Conservation (phyloP, 1,140 invertebrate species). For the Drosophila arizonae region DNA sequence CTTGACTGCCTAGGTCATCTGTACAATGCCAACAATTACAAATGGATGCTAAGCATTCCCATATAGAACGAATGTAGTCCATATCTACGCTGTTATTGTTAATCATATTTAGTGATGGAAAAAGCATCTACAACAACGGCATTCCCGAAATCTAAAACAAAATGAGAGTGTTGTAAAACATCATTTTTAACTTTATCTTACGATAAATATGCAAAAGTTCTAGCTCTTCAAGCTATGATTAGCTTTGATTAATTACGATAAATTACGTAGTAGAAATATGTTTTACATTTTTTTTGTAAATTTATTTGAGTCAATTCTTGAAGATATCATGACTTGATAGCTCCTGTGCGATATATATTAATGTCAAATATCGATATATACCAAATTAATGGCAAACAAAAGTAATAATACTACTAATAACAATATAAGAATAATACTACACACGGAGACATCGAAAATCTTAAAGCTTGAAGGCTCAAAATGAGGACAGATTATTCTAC, state of each 20-base stretch:
- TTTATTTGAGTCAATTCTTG: background rate
- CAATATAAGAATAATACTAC: too few species aligned
- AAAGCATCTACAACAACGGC: background rate
- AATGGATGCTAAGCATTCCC: constrained; percentile 69
- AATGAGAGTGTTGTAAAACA: background rate
- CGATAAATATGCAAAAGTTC: background rate
- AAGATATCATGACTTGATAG: too few species aligned
- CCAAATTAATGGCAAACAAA: too few species aligned
- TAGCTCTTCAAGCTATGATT: too few species aligned
- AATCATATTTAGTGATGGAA: constrained; percentile 30
- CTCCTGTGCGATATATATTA: too few species aligned
- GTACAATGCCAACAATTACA: constrained; percentile 83
- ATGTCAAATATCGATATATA: too few species aligned
- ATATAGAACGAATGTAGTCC: constrained; percentile 75
- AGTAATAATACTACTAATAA: too few species aligned
- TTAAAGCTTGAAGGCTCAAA: too few species aligned
- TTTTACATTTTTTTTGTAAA: background rate
- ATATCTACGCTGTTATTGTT: constrained; percentile 42
- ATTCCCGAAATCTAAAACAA: background rate
- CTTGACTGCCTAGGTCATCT: constrained; percentile 84
- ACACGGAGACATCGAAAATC: too few species aligned
- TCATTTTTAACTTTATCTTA: background rate
- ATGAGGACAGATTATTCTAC: too few species aligned
- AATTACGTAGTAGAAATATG: too few species aligned
- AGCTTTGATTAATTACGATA: too few species aligned